Conservation (phyloP, 2,797 vertebrate genomes). For the Hippopotamyrus pictus region DNA sequence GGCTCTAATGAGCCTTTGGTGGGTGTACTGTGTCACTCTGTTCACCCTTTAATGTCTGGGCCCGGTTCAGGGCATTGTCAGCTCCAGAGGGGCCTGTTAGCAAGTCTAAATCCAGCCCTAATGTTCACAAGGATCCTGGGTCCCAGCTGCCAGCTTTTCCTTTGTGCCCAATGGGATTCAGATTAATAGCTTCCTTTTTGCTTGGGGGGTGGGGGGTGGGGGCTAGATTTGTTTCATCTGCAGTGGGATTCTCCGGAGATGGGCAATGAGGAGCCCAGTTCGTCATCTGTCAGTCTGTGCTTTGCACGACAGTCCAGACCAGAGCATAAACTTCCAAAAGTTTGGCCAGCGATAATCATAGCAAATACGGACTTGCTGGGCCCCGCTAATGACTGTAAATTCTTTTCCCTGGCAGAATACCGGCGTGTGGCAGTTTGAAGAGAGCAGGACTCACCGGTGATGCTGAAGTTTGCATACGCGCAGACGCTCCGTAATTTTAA, state of each 20-base stretch:
- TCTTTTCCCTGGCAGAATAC: background rate
- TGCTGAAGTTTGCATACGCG: background rate
- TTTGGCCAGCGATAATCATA: background rate
- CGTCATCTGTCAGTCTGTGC: background rate
- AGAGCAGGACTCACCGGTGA: background rate
- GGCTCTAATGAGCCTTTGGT: background rate
- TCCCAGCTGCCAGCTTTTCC: slow-evolving; percentile 11
- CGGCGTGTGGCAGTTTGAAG: background rate
- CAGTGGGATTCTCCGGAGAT: slow-evolving; percentile 9
- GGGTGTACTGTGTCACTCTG: background rate
- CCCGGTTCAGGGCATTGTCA: background rate
- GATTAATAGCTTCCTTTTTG: slow-evolving; percentile 37
- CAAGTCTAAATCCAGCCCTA: slow-evolving; percentile 24
- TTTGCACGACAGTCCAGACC: background rate
- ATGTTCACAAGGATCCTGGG: slow-evolving; percentile 5
- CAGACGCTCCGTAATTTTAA: background rate
- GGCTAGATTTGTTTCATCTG: slow-evolving; percentile 28
- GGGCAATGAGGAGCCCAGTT: background rate
- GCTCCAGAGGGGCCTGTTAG: slow-evolving; percentile 45
- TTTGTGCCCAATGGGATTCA: slow-evolving; percentile 22
- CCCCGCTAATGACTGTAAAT: background rate
- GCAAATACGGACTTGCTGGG: background rate
- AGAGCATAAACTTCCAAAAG: background rate
- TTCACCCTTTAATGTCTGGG: background rate
- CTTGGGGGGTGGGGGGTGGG: slow-evolving; percentile 11